Base-by-base conservation (phyloP, 2,797 vertebrate species). In the Podargus strigoides region DNA sequence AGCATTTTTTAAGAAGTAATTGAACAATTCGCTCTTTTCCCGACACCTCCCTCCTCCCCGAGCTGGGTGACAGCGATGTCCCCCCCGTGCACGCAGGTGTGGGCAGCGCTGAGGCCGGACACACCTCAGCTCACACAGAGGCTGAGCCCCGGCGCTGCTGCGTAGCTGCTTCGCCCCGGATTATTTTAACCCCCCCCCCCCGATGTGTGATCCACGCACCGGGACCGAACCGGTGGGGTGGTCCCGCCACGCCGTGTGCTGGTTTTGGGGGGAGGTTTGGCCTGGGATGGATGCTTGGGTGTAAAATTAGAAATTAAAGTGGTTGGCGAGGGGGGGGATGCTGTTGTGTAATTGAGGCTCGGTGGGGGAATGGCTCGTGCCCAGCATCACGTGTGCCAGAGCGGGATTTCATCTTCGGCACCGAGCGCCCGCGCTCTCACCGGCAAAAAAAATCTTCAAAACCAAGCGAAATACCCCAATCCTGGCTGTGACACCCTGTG, bases 301-400 rank as follows among this genome's bases (percentile, higher is more conserved):
- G 77, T 93, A 93, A 90, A 92, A 96, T 97, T 92, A 63, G 87
- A 37, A 85, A 52, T 75, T 27, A 24, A 26, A 24, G n/a, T 8
- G 12, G 30, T 12, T 56, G 78, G 86, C 74, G 89, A 37, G n/a
- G 74, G 76, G 68, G 92, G 70, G 82, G 93, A 93, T 88, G 88
- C 86, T 89, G 91, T 90, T 94, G 93, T 94, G 94, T 91, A 93
- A 90, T 84, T 96, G 86, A 91, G 93, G 86, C 88, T 95, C 49
- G 44, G 70, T 75, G 86, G 84, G 87, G 93, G 95, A 34, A 84
- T 2, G 62, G 87, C 86, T 95, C 59, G 47, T 96, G 91, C 58
- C 91, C 84, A 15, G 89, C 92, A 73, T 89, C 60, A 73, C 95
- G 93, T 93, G 91, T 92, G 39, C 88, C 20, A 34, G 85, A 94